Conservation (phyloP, 2,888 invertebrate species). For the Lasioglossum villosulum region DNA sequence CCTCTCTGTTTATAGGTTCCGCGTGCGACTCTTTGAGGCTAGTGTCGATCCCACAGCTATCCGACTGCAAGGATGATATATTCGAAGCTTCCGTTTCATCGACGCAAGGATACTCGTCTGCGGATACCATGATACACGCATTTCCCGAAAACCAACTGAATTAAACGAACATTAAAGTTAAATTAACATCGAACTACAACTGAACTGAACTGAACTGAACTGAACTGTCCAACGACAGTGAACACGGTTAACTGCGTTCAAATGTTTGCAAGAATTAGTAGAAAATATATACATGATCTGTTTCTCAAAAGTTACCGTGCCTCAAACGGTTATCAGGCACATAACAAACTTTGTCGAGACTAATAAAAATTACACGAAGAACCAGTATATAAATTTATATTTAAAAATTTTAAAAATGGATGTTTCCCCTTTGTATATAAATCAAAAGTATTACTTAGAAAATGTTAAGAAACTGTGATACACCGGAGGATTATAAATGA, state of each 20-base stretch:
- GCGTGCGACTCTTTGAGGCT: constrained; percentile 31
- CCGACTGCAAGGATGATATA: constrained; percentile 70
- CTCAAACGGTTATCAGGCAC: too few species aligned
- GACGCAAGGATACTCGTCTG: constrained; percentile 68
- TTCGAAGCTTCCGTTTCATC: constrained; percentile 75
- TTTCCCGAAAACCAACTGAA: constrained; percentile 50
- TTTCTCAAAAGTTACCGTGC: background rate
- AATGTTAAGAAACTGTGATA: too few species aligned
- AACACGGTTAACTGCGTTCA: constrained; percentile 20
- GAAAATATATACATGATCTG: background rate
- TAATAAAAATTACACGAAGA: too few species aligned
- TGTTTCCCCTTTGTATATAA: too few species aligned
- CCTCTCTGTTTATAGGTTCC: constrained; percentile 6
- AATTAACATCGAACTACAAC: constrained; percentile 57
- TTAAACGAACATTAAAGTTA: constrained; percentile 42
- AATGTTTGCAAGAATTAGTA: constrained; percentile 4
- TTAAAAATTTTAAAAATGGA: too few species aligned
- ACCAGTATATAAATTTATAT: too few species aligned
- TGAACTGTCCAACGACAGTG: constrained; percentile 63
- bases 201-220: constrained; percentile 62
- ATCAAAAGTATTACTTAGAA: too few species aligned
- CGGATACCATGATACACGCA: constrained; percentile 67
- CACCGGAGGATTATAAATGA: too few species aligned
- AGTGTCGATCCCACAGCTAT: constrained; percentile 56
- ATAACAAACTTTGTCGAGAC: too few species aligned